These are phyloP conservation scores for Drosophila histrio DNA, from an alignment of 2,888 invertebrate genomes.

Conservation along the genomic window DNA sequence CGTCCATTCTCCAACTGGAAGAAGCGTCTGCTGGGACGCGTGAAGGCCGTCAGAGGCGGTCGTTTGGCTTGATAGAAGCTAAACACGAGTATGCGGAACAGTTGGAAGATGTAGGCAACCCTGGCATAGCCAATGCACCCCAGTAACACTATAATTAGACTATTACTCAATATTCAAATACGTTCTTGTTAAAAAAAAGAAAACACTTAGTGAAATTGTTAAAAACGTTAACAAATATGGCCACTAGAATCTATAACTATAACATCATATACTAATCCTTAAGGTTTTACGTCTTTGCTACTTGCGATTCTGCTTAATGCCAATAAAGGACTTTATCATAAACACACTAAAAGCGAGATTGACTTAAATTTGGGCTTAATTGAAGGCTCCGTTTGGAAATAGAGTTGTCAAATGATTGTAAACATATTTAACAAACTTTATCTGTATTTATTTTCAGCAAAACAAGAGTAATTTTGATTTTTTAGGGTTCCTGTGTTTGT, in stretches of 20 bases:
- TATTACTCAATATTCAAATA: constrained; percentile 1
- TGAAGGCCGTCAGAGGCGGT: constrained; percentile 71
- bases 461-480: too few species aligned
- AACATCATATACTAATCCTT: constrained; percentile 28
- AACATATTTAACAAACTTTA: too few species aligned
- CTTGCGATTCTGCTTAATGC: constrained; percentile 49
- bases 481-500: too few species aligned
- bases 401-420: not conserved
- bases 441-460: too few species aligned
- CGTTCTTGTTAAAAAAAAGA: constrained; percentile 49
- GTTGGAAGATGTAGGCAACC: not conserved
- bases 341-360: constrained; percentile 17
- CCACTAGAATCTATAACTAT: constrained; percentile 48
- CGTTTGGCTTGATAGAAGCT: constrained; percentile 48
- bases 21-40: constrained; percentile 45
- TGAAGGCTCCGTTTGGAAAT: not conserved
- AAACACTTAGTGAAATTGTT: constrained; percentile 62
- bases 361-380: not conserved
- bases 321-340: constrained; percentile 75
- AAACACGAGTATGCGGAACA: constrained; percentile 7
- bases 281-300: constrained; percentile 30
- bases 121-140: constrained; percentile 21
- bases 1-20: constrained; percentile 40
- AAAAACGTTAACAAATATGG: constrained; percentile 68
- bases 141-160: not conserved